These are phyloP conservation scores for Julus scanicus DNA, from an alignment of 2,888 invertebrate species.

Conservation along the genomic window DNA sequence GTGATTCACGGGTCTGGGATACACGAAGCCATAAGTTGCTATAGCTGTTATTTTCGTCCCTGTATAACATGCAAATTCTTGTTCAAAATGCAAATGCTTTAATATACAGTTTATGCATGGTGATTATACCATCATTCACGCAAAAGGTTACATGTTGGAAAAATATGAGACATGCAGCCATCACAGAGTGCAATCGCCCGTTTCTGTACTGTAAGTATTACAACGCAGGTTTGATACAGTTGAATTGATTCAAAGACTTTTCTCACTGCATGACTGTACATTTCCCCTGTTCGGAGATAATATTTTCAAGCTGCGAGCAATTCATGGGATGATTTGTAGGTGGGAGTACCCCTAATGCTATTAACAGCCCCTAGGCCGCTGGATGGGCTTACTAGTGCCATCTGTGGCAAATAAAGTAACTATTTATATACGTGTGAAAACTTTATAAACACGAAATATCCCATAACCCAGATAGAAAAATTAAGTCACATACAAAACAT, in stretches of 20 bases:
- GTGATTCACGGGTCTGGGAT: not conserved
- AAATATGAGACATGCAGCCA: not conserved
- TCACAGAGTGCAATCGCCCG: not conserved
- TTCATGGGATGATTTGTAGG: slow-evolving; percentile 20
- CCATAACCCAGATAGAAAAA: no score
- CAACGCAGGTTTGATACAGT: not conserved
- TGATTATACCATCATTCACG: not conserved
- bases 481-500: no score
- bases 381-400: slow-evolving; percentile 18
- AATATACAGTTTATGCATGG: not conserved
- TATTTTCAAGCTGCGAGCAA: slow-evolving; percentile 38
- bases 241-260: not conserved
- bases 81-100: not conserved
- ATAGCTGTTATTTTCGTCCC: not conserved
- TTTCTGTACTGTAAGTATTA: not conserved
- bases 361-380: slow-evolving; percentile 18
- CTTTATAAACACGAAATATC: no score
- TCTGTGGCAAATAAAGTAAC: slow-evolving; percentile 21
- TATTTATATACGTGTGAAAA: not conserved
- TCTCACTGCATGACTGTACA: not conserved
- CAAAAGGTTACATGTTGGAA: no score
- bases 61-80: not conserved
- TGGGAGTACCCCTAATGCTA: slow-evolving; percentile 35
- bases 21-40: not conserved
- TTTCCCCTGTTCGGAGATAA: not conserved